phyloP scores from a whole-genome alignment of 2,113 vertebrate genomes.

The Suricata suricatta region DNA sequence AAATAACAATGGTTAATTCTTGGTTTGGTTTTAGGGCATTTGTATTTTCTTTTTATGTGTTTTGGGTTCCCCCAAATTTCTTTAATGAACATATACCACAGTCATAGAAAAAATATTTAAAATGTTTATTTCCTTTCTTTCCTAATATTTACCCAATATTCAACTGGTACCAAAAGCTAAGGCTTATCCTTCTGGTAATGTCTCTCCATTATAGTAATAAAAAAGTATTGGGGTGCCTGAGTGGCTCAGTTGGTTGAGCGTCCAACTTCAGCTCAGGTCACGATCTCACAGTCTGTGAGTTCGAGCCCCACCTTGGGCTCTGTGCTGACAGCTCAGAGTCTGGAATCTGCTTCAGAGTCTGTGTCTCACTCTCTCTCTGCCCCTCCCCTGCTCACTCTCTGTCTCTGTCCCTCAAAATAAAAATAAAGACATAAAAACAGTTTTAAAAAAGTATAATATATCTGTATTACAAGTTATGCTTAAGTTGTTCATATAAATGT shows the following conservation, averaged over 20 bases:
- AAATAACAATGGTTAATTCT: not conserved
- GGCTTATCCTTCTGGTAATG: not conserved
- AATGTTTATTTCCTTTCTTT: slow-evolving; percentile 17
- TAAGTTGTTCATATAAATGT: not conserved
- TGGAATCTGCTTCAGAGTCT: no score
- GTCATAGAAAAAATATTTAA: not conserved
- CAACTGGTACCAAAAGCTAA: not conserved
- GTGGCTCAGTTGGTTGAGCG: no score
- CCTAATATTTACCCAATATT: not conserved
- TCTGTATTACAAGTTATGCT: not conserved
- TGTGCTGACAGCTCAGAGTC: no score
- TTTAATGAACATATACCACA: not conserved
- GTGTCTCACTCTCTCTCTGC: no score
- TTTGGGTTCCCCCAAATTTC: not conserved
- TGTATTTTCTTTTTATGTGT: not conserved
- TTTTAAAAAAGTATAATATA: not conserved
- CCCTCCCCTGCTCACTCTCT: no score
- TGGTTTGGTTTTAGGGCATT: not conserved
- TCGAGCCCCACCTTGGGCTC: no score
- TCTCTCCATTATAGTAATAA: not conserved
- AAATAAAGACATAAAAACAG: no score
- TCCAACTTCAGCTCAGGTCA: no score
- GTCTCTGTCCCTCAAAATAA: no score
- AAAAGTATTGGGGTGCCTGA: not conserved
- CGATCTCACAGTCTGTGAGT: no score